Evolutionary conservation across 2,113 vertebrate genomes (phyloP).

Genomic region (Marmota monax): DNA sequence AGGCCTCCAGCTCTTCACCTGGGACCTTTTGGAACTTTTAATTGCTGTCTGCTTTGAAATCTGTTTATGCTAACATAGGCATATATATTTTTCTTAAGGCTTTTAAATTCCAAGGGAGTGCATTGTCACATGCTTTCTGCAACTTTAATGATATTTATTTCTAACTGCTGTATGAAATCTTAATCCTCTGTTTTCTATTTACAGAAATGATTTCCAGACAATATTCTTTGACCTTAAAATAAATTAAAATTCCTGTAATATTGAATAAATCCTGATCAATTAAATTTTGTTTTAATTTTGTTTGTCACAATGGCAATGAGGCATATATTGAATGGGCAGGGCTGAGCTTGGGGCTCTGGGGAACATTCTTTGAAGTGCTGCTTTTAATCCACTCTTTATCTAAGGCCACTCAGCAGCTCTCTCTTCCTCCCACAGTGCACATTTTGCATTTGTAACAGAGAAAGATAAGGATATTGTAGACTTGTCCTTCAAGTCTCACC

Average conservation of each 20-base stretch:
- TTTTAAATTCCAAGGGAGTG: background rate
- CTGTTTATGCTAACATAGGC: background rate
- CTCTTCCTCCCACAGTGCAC: rapidly evolving
- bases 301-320: background rate
- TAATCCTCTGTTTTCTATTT: background rate
- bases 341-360: too few species aligned
- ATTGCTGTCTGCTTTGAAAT: background rate
- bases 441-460: background rate
- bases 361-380: background rate
- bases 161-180: background rate
- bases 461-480: background rate
- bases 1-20: background rate
- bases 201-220: slow-evolving; percentile 7
- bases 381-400: background rate
- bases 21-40: background rate
- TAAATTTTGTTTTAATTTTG: background rate
- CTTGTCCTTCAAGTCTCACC: background rate
- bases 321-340: too few species aligned
- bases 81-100: background rate
- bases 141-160: background rate
- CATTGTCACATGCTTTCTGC: background rate
- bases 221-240: slow-evolving; percentile 16
- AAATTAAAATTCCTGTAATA: slow-evolving; percentile 5
- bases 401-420: rapidly evolving
- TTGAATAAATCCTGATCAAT: background rate